phyloP scores from a whole-genome alignment of 2,888 invertebrate species.

The Phalera bucephala region DNA sequence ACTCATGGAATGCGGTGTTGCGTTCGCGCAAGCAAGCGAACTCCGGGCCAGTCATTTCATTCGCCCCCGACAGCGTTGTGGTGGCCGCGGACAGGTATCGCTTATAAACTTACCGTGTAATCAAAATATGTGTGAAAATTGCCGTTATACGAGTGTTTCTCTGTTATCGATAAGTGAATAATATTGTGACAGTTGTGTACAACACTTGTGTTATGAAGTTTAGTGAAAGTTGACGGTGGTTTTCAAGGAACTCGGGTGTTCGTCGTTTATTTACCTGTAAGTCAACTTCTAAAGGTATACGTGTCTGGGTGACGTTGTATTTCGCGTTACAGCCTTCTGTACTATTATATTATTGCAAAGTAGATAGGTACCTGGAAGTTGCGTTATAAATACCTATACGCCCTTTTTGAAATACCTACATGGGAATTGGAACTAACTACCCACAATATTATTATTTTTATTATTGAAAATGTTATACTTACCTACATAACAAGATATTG shows the following conservation, averaged over 20 bases:
- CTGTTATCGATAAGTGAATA: constrained; percentile 61
- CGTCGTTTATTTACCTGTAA: constrained; percentile 69
- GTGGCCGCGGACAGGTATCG: constrained; percentile 46
- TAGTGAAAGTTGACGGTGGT: constrained; percentile 70
- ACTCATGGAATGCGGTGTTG: constrained; percentile 75
- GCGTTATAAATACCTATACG: no score
- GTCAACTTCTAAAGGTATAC: constrained; percentile 60
- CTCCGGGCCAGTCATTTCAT: constrained; percentile 67
- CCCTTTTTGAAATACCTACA: no score
- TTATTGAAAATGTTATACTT: no score
- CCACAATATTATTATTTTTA: no score
- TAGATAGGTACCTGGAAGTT: no score
- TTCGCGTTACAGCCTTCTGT: constrained; percentile 38
- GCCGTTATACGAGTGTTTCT: constrained; percentile 60
- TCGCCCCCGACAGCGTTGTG: constrained; percentile 57
- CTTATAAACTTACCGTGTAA: constrained; percentile 47
- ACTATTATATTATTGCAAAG: neutral
- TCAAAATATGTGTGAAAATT: constrained; percentile 76
- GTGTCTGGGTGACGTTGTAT: constrained; percentile 72
- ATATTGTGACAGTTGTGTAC: constrained; percentile 61
- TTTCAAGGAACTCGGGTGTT: constrained; percentile 65
- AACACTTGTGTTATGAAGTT: constrained; percentile 76
- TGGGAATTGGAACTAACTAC: no score
- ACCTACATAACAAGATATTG: no score
- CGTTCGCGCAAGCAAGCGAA: constrained; percentile 67